Base-by-base conservation (phyloP, 2,113 vertebrate species). In the Bostrychus sinensis region DNA sequence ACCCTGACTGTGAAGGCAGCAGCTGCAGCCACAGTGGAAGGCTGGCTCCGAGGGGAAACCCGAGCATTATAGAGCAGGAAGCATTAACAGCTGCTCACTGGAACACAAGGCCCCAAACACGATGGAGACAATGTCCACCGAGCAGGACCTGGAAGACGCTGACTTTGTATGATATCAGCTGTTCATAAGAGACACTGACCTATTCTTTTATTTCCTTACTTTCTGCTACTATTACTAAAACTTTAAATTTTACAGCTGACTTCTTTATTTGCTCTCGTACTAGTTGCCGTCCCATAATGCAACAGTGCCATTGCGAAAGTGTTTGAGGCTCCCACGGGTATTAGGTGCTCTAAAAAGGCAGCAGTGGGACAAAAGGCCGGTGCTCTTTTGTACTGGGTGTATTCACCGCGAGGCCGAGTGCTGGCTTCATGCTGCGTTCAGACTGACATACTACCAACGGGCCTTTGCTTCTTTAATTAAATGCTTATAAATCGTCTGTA, bases 241-340 rank as follows among this genome's bases (percentile, higher is more conserved):
- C 4, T 30, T 30, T 4, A 30, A 30, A 30, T 30, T 7, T 30
- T n/a, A 28, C 73, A 53, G 63, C 68, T 62, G 73, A 86, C 73
- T 36, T 83, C 73, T 77, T 76, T 65, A 82, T 80, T 81, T 65
- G 56, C 57, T 51, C 50, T 42, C 16, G 28, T 78, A 64, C 62
- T 60, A 71, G 66, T 66, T 79, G 70, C 66, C 72, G 39, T 56
- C 9, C 46, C 48, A 22, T 20, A 34, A 57, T 62, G 66, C 41
- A 71, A 66, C 76, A 57, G 67, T 68, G 70, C 72, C 59, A 48
- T 62, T 42, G 53, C 14, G 17, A 72, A 80, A 69, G 81, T 83
- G 66, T 28, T 11, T 65, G 19, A 37, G 50, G 71, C 70, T 90
- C 87, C 89, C 87, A 90, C 85, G 82, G 80, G 83, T 88, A 86